Conservation (phyloP, 2,797 vertebrate species). For the Iguana delicatissima region DNA sequence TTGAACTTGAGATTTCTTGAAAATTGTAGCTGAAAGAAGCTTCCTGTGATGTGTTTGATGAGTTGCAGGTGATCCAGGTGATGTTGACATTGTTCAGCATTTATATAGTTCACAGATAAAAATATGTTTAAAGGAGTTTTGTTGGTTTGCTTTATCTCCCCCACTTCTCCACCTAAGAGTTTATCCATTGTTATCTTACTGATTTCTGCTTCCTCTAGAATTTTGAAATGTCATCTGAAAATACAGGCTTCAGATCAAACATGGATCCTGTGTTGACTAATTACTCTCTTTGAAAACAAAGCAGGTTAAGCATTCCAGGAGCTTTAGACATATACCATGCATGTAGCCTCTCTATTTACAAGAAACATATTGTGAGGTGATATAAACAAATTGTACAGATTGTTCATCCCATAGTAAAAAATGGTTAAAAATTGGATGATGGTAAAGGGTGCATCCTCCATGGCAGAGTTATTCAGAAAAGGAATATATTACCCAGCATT, state of each 20-base stretch:
- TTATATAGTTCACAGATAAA: not conserved
- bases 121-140: conserved; percentile 8
- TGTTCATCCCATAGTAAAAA: not conserved
- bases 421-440: not conserved
- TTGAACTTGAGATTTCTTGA: not conserved
- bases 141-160: not conserved
- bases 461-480: not conserved
- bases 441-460: not conserved
- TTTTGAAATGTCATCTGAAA: not conserved
- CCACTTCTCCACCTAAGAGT: not conserved
- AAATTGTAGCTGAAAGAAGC: not conserved
- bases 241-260: not conserved
- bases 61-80: not conserved
- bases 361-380: not conserved
- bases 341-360: conserved; percentile 14
- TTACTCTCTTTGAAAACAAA: not conserved
- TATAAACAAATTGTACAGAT: not conserved
- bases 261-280: not conserved
- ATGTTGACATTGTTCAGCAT: not conserved
- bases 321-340: not conserved
- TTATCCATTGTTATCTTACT: too few species aligned
- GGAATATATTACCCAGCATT: not conserved
- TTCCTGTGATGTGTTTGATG: not conserved
- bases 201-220: not conserved
- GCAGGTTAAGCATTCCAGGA: conserved; percentile 2